phyloP scores from a whole-genome alignment of 2,888 invertebrate species.

The Tethea ocularis region DNA sequence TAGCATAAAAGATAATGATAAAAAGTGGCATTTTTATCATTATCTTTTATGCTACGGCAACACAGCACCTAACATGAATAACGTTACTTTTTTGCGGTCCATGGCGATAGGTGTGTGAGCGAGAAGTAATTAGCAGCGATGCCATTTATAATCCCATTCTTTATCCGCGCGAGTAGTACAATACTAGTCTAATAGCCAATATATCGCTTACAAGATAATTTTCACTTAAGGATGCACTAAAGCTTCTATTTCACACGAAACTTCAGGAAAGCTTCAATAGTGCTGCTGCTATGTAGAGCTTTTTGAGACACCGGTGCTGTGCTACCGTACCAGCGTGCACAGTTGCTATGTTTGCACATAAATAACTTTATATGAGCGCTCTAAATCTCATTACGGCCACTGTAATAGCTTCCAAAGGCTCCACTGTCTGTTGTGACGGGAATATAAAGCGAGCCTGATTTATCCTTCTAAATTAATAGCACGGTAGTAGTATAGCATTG shows the following conservation, averaged over 20 bases:
- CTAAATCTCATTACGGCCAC: slow-evolving; percentile 79
- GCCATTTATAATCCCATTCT: too few species aligned
- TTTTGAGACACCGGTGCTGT: slow-evolving; percentile 33
- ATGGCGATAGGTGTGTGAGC: too few species aligned
- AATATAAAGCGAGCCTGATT: slow-evolving; percentile 77
- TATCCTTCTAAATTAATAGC: slow-evolving; percentile 67
- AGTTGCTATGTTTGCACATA: slow-evolving; percentile 66
- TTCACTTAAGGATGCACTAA: not conserved
- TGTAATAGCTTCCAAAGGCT: slow-evolving; percentile 78
- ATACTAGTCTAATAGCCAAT: not conserved
- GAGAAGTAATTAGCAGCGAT: too few species aligned
- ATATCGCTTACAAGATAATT: not conserved
- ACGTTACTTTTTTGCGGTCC: too few species aligned
- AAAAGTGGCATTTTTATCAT: too few species aligned
- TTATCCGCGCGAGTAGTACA: too few species aligned
- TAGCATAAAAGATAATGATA: too few species aligned
- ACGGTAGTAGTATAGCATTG: slow-evolving; percentile 31
- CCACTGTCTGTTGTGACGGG: slow-evolving; percentile 73
- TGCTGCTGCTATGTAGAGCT: slow-evolving; percentile 3
- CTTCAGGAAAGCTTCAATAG: not conserved
- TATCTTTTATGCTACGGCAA: too few species aligned
- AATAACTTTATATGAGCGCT: slow-evolving; percentile 81
- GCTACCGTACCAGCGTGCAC: slow-evolving; percentile 24
- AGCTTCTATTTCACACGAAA: not conserved
- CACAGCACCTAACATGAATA: too few species aligned